These are phyloP conservation scores for Rhagium mordax DNA, from an alignment of 2,888 invertebrate species.

Conservation along the genomic window DNA sequence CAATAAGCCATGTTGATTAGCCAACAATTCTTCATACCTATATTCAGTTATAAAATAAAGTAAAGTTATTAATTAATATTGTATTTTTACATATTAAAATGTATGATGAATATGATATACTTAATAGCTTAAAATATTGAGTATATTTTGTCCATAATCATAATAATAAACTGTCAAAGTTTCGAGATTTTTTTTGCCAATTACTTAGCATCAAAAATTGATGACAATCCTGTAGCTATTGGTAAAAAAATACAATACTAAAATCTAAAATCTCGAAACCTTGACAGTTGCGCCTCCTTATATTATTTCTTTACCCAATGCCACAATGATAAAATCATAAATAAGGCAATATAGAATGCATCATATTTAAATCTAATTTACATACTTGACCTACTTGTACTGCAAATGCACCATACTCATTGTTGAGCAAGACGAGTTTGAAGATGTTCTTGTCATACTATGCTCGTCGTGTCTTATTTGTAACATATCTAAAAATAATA, in stretches of 20 bases:
- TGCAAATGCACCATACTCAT: constrained; percentile 74
- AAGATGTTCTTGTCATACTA: constrained; percentile 43
- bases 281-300: too few relatives aligned
- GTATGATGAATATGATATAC: too few relatives aligned
- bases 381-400: constrained; percentile 70
- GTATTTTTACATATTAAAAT: too few relatives aligned
- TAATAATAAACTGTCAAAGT: too few relatives aligned
- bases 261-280: not conserved
- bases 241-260: not conserved
- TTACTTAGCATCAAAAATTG: too few relatives aligned
- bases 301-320: too few relatives aligned
- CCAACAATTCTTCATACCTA: constrained; percentile 65
- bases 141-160: too few relatives aligned
- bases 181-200: too few relatives aligned
- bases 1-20: constrained; percentile 63
- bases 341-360: not conserved
- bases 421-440: constrained; percentile 71
- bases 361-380: not conserved
- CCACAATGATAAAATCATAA: too few relatives aligned
- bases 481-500: constrained; percentile 55
- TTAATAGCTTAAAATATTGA: too few relatives aligned
- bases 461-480: constrained; percentile 46
- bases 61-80: too few relatives aligned
- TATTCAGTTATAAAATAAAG: constrained; percentile 17
- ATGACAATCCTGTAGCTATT: too few relatives aligned